Evolutionary conservation across 1,140 invertebrate genomes (phyloP), one percentile per base, ranked within the genome.

Genomic region (Brachionus asplanchnoidis): DNA sequence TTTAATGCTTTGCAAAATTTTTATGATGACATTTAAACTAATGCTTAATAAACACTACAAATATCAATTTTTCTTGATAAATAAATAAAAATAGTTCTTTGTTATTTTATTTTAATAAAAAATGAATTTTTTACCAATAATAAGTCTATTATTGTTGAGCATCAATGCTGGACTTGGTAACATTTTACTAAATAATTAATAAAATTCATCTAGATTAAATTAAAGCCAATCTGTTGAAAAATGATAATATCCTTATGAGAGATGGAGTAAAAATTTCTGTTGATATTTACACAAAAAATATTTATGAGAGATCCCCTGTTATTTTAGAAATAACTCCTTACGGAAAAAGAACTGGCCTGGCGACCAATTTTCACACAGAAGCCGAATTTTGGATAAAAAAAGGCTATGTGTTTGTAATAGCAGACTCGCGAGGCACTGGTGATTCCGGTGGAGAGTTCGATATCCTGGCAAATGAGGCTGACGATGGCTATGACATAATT

Each of bases 321-420:
- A 82, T 82, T 66, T 60, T 82, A 42, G 78, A 82, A 82, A n/a
- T 82, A 26, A 82, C 78, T 9, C 78, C 77, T 14, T 79, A 79
- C 8, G 44, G 77, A 17, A 42, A 46, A 28, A 12, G 44, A 46
- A 26, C 9, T 20, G 23, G 17, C 2, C 2, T 50, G 44, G 77
- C 40, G 17, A 14, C 20, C 36, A 79, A 78, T 78, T 77, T 77
- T 77, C 70, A 32, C n/a, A 42, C 20, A 20, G 70, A 77, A 42
- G 32, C 36, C 6, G n/a, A 3, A 2, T 77, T 77, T 46, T 77
- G 70, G 70, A 20, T n/a, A 32, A 20, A 77, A 28, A 77, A 77
- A 5, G 70, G 70, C 32, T 77, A 28, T 46, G 44, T 77, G 12
- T 77, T 77, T 40, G 70, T 20, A 20, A 36, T 77, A 17, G 70